Conservation (phyloP, 2,113 vertebrate genomes). For the Hippolais icterina region DNA sequence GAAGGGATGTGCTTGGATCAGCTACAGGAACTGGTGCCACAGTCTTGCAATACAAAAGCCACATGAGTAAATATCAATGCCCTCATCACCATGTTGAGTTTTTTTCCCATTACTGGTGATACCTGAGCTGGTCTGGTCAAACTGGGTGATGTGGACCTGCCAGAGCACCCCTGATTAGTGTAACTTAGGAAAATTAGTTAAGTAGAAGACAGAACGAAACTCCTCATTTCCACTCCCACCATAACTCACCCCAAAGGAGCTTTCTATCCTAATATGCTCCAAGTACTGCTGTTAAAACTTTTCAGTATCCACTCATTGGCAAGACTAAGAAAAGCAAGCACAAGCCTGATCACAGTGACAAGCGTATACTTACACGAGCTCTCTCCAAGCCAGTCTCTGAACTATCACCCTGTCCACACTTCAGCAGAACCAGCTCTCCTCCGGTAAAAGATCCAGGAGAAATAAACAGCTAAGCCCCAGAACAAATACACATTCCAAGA, state of each 20-base stretch:
- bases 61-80: rapidly evolving
- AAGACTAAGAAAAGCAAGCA: not conserved
- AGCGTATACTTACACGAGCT: not conserved
- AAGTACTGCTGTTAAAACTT: not conserved
- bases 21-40: not conserved
- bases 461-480: not conserved
- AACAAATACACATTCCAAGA: not conserved
- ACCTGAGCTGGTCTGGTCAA: not conserved
- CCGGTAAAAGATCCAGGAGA: not conserved
- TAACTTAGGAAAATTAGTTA: not conserved
- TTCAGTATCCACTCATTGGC: not conserved
- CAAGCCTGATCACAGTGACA: not conserved
- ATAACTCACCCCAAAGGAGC: not conserved
- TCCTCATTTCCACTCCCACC: not conserved
- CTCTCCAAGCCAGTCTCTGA: not conserved
- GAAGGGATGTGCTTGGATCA: not conserved
- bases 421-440: not conserved
- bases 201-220: not conserved
- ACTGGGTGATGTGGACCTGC: not conserved
- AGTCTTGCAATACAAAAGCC: not conserved
- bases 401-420: not conserved
- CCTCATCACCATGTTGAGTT: rapidly evolving
- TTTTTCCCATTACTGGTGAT: not conserved
- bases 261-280: not conserved
- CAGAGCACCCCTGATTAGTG: not conserved